Evolutionary conservation across 2,113 vertebrate genomes (phyloP), one percentile per base, ranked within the genome.

Genomic region (Triplophysa dalaica): DNA sequence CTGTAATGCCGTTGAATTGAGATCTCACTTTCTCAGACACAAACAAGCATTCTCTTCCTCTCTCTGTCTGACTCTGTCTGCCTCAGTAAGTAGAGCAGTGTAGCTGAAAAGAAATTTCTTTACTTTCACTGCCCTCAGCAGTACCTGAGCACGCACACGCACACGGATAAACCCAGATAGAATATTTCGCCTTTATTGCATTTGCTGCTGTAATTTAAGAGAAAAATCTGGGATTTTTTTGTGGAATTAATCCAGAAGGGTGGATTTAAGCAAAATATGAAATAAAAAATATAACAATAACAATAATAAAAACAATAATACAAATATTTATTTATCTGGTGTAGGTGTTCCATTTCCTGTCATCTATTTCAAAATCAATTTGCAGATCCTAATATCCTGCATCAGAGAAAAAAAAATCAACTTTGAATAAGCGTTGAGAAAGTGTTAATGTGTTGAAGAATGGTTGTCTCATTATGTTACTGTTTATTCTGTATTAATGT

Each of bases 41-140:
- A 41, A 56, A 77, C 61, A 67, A n/a, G 48, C 29, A 17, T 68
- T 9, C n/a, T 56, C 56, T 61, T 16, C 14, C 43, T n/a, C 65
- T 19, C 7, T 21, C 33, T 38, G 33, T 38, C 33, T 38, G 33
- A 0, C 33, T 38, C 19, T 21, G 17, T 50, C 17, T 63, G 29
- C n/a, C 61, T 70, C 56, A 22, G 14, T 62, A 64, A 79, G 77
- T 63, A n/a, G 41, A 26, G 43, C 67, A 79, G 77, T 72, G 65
- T 60, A 29, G 54, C 38, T 6, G 41, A 41, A 33, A n/a, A 24
- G 62, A 63, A 9, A 14, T 29, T 70, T 45, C 33, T 61, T 17
- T 38, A 22, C 3, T 14, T 41, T 74, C 41, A 60, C n/a, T 24
- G 7, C 16, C 16, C 50, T 52, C 50, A 62, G 58, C 72, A 24